A percentile compares a stretch with the other conserved stretches of the same genome.
Evolutionary conservation across 2,113 vertebrate genomes (phyloP).

Genomic region (Apaloderma vittatum): DNA sequence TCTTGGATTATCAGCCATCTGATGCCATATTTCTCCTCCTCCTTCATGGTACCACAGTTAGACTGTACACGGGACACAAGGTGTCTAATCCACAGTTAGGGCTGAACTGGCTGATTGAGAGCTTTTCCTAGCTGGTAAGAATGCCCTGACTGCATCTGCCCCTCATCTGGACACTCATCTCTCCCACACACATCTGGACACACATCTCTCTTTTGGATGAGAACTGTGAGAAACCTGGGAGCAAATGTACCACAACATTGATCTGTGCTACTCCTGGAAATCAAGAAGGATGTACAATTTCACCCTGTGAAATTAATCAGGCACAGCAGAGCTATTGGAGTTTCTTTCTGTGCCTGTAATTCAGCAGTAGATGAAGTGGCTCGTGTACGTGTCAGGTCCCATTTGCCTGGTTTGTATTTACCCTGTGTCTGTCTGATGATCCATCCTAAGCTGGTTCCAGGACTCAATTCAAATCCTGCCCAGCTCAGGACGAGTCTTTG

Average conservation of each 20-base stretch:
- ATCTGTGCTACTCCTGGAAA: background rate
- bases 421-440: background rate
- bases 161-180: background rate
- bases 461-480: background rate
- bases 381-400: accelerated
- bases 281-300: background rate
- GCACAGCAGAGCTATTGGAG: background rate
- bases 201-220: background rate
- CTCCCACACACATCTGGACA: background rate
- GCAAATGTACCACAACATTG: background rate
- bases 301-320: background rate
- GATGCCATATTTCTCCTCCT: background rate
- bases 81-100: background rate
- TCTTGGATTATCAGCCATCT: background rate
- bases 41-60: background rate
- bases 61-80: background rate
- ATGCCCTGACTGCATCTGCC: background rate
- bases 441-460: background rate
- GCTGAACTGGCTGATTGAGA: background rate
- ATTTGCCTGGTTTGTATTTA: background rate
- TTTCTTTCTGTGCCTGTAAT: background rate
- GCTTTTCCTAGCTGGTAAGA: background rate
- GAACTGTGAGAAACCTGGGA: background rate
- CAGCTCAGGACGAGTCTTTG: background rate
- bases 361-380: background rate